phyloP scores from a whole-genome alignment of 2,113 vertebrate genomes.

The Catharus bicknelli region DNA sequence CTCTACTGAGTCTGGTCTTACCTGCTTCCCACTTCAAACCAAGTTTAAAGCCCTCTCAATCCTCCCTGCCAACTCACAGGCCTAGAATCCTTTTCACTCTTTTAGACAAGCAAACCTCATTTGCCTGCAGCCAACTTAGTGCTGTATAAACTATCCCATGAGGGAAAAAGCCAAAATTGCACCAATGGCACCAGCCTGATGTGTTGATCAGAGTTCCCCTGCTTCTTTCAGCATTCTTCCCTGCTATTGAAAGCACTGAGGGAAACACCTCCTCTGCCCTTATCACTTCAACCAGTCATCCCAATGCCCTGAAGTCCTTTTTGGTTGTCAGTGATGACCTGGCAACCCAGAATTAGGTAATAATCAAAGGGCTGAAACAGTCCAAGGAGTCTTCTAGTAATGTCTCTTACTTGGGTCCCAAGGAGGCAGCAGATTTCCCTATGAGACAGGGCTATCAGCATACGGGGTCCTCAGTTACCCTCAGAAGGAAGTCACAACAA shows the following conservation, averaged over 20 bases:
- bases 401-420: background rate
- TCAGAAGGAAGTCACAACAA: background rate
- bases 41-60: background rate
- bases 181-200: background rate
- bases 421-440: background rate
- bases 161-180: background rate
- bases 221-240: background rate
- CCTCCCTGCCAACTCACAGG: background rate
- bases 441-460: no score
- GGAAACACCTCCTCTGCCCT: background rate
- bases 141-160: background rate
- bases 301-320: background rate
- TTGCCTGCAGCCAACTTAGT: background rate
- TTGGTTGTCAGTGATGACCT: background rate
- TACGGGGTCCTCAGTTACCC: rapidly evolving
- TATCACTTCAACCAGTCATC: background rate
- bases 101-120: background rate
- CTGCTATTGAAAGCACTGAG: background rate
- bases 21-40: background rate
- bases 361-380: background rate
- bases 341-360: background rate
- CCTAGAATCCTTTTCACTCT: background rate
- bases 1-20: background rate
- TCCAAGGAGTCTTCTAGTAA: background rate
- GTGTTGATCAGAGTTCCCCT: background rate